Evolutionary conservation across 2,888 invertebrate genomes (phyloP).

Genomic region (Zonitis immaculata): DNA sequence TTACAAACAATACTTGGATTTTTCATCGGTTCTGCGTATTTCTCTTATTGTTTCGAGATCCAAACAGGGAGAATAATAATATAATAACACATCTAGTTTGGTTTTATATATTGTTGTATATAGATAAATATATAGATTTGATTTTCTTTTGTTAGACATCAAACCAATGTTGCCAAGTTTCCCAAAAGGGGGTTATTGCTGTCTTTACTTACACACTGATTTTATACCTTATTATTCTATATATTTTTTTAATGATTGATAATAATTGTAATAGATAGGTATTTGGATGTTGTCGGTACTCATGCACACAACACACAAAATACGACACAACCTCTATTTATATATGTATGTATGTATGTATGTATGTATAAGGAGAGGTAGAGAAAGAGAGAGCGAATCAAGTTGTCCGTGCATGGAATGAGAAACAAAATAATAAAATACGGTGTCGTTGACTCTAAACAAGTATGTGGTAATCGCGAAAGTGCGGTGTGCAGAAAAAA

Average conservation of each 20-base stretch:
- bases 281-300: too few species aligned
- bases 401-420: constrained; percentile 24
- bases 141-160: background rate
- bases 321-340: background rate
- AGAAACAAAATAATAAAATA: constrained; percentile 22
- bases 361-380: background rate
- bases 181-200: background rate
- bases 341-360: background rate
- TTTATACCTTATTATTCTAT: too few species aligned
- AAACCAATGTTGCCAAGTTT: background rate
- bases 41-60: too few species aligned
- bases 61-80: background rate
- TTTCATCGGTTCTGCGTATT: too few species aligned
- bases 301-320: background rate
- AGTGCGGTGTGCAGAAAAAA: constrained; percentile 23
- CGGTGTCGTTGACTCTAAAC: constrained; percentile 39
- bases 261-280: too few species aligned
- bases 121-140: background rate
- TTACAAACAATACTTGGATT: too few species aligned
- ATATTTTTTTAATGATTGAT: too few species aligned
- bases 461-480: constrained; percentile 37
- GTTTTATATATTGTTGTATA: too few species aligned
- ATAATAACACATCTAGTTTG: too few species aligned
- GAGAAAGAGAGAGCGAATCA: constrained; percentile 2
- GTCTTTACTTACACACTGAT: too few species aligned